Evolutionary conservation across 2,113 vertebrate species (phyloP).

Genomic region (Pteropus alecto): DNA sequence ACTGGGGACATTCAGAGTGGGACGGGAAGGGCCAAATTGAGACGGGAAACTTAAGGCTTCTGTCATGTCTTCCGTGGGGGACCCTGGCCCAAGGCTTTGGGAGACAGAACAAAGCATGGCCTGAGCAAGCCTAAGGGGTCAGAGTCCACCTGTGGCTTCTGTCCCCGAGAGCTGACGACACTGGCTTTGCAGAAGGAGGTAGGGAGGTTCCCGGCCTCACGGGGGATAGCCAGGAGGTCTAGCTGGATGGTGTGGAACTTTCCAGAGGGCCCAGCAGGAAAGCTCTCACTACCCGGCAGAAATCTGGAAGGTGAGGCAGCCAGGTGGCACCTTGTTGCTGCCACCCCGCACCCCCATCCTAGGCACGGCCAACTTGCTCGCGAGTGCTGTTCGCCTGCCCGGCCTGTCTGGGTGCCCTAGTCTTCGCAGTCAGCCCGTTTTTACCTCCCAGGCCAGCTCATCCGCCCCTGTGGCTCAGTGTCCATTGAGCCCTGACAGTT

Average conservation of each 20-base stretch:
- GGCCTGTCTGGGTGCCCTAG: not conserved
- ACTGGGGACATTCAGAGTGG: not conserved
- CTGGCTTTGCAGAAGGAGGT: not conserved
- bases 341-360: no score
- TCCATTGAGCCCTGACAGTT: not conserved
- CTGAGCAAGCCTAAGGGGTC: not conserved
- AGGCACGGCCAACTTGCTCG: accelerated
- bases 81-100: not conserved
- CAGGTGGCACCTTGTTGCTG: not conserved
- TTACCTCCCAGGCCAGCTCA: no score
- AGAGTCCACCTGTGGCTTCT: not conserved
- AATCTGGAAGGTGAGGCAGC: not conserved
- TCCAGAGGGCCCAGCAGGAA: not conserved
- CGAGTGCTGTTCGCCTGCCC: accelerated
- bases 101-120: not conserved
- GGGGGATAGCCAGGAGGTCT: not conserved
- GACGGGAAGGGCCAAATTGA: not conserved
- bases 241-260: not conserved
- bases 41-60: no score
- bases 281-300: not conserved
- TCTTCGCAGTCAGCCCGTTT: no score
- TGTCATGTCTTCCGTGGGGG: not conserved
- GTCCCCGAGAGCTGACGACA: accelerated
- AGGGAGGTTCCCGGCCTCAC: not conserved
- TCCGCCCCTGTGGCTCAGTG: not conserved